phyloP scores from a whole-genome alignment of 1,140 invertebrate genomes.

The Trinorchestia longiramus region DNA sequence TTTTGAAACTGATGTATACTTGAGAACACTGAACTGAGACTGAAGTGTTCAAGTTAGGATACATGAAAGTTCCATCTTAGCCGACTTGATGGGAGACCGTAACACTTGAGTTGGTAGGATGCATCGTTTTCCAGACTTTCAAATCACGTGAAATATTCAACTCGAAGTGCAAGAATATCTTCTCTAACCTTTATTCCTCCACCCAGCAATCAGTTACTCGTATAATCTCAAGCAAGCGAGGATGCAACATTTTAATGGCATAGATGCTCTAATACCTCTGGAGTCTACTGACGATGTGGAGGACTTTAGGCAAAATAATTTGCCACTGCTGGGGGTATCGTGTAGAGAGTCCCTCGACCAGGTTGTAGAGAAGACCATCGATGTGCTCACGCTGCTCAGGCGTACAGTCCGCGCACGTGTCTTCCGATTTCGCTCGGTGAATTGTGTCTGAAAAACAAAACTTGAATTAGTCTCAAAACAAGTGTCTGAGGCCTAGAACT shows the following conservation, averaged over 20 bases:
- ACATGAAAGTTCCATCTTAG: neutral
- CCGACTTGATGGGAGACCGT: neutral
- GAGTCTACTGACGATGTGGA: slow-evolving; percentile 30
- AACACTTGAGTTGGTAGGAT: neutral
- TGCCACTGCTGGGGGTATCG: slow-evolving; percentile 42
- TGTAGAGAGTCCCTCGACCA: slow-evolving; percentile 5
- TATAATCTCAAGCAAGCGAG: neutral
- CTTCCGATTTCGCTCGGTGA: neutral
- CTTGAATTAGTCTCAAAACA: neutral
- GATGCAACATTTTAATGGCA: neutral
- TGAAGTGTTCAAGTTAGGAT: neutral
- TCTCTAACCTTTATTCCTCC: neutral
- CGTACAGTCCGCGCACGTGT: neutral
- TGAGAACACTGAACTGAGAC: neutral
- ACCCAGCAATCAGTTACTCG: neutral
- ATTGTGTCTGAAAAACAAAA: neutral
- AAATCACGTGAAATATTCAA: neutral
- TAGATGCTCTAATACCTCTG: neutral
- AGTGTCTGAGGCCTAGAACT: neutral
- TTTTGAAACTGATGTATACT: neutral
- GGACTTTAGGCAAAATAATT: neutral
- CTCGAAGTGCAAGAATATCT: neutral
- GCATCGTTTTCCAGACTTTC: neutral
- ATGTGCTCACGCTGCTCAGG: neutral
- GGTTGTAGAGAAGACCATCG: neutral